A percentile compares a stretch with the other conserved stretches of the same genome.
These are phyloP conservation scores for Heteromyza rotundicornis DNA, from an alignment of 2,888 invertebrate species.

Conservation along the genomic window DNA sequence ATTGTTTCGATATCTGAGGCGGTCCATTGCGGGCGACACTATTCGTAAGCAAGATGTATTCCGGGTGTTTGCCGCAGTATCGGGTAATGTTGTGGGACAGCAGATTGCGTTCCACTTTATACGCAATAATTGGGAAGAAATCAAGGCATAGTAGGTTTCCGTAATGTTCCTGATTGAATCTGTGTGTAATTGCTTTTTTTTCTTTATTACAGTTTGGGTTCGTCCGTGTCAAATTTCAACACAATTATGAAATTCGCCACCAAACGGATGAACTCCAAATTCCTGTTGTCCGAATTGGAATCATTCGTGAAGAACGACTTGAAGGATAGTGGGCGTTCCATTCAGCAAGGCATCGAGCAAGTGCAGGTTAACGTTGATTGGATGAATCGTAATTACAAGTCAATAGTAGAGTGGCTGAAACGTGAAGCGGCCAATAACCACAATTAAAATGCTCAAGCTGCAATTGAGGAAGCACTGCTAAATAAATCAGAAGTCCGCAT, in stretches of 20 bases:
- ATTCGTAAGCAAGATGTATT: conserved; percentile 84
- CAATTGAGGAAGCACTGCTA: too few relatives aligned
- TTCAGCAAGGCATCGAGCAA: conserved; percentile 81
- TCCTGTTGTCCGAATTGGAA: conserved; percentile 77
- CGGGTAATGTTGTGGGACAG: conserved; percentile 78
- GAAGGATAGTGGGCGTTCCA: conserved; percentile 75
- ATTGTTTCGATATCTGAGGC: conserved; percentile 72
- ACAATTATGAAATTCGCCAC: conserved; percentile 77
- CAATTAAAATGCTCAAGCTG: too few relatives aligned
- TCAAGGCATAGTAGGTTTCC: conserved; percentile 75
- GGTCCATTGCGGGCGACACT: conserved; percentile 74
- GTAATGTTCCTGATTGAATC: neutral
- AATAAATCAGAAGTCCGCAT: too few relatives aligned
- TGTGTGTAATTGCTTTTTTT: neutral
- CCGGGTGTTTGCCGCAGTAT: conserved; percentile 78
- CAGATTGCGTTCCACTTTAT: conserved; percentile 82
- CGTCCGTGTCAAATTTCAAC: conserved; percentile 72
- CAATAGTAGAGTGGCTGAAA: conserved; percentile 83
- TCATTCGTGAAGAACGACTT: conserved; percentile 71
- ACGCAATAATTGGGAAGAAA: conserved; percentile 75
- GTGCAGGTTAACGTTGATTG: conserved; percentile 83
- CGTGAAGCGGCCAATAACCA: too few relatives aligned
- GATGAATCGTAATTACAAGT: conserved; percentile 78
- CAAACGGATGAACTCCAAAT: conserved; percentile 74
- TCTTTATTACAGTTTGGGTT: conserved; percentile 71